Percentiles rank a stretch among this genome's conserved stretches.
phyloP scores from a whole-genome alignment of 2,113 vertebrate genomes.

The Proterorhinus semilunaris region DNA sequence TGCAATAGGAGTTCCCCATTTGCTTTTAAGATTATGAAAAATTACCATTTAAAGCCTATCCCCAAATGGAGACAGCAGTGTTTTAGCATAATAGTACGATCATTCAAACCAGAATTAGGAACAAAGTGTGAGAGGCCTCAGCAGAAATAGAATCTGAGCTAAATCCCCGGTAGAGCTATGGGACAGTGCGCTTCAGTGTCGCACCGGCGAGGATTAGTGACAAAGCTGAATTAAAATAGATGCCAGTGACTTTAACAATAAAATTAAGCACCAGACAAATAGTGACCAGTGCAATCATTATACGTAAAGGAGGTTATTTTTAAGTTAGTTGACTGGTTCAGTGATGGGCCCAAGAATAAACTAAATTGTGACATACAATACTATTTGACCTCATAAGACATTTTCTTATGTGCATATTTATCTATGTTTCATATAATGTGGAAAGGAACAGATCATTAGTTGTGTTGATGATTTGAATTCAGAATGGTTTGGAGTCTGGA shows the following conservation, averaged over 20 bases:
- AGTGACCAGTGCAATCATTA: neutral
- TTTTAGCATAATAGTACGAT: constrained; percentile 33
- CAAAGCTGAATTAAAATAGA: constrained; percentile 36
- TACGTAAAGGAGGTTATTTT: too few relatives aligned
- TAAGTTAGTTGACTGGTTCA: too few relatives aligned
- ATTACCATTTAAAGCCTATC: constrained; percentile 38
- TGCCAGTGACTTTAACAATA: neutral
- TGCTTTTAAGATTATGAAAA: constrained; percentile 37
- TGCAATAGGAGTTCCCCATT: constrained; percentile 19
- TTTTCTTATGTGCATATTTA: too few relatives aligned
- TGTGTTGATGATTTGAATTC: too few relatives aligned
- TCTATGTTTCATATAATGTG: too few relatives aligned
- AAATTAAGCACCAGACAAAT: neutral
- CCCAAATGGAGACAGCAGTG: constrained; percentile 12
- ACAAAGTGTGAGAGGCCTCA: neutral
- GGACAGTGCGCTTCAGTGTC: constrained; percentile 34
- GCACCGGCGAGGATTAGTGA: constrained; percentile 42
- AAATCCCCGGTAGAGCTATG: constrained; percentile 20
- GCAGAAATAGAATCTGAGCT: constrained; percentile 20
- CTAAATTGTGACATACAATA: too few relatives aligned
- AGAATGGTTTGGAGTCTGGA: too few relatives aligned
- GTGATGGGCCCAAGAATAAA: too few relatives aligned
- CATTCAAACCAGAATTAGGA: constrained; percentile 20
- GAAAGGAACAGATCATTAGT: too few relatives aligned
- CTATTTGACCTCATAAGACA: too few relatives aligned